These are phyloP conservation scores for Lepetodrilus schrolli DNA, from an alignment of 2,888 invertebrate species.

Conservation along the genomic window DNA sequence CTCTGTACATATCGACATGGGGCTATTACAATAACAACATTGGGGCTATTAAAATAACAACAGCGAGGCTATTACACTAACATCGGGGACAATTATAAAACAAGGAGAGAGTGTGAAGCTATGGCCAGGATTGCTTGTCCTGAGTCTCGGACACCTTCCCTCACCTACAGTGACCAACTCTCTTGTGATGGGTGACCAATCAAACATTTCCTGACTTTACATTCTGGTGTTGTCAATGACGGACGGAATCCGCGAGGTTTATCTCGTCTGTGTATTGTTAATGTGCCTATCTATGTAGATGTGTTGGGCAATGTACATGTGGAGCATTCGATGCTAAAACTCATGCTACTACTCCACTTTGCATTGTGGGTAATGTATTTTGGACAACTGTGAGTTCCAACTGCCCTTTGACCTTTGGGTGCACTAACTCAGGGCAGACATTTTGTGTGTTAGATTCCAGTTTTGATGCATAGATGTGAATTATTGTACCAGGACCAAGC, in stretches of 20 bases:
- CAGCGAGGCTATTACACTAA: neutral
- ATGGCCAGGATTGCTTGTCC: too few species aligned
- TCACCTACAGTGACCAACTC: neutral
- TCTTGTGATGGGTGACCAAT: too few species aligned
- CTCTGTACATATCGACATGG: slow-evolving; percentile 11
- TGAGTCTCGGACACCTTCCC: too few species aligned
- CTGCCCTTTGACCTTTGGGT: slow-evolving; percentile 23
- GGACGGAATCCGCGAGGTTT: neutral
- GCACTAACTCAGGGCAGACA: slow-evolving; percentile 20
- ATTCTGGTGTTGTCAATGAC: neutral
- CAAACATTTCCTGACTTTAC: neutral
- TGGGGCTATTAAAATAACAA: too few species aligned
- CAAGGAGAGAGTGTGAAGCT: too few species aligned
- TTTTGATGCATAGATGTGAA: slow-evolving; percentile 15
- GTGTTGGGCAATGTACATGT: neutral
- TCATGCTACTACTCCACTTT: neutral
- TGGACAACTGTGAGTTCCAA: slow-evolving; percentile 14
- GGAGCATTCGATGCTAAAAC: neutral
- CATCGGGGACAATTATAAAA: slow-evolving; percentile 10
- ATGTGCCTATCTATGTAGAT: neutral
- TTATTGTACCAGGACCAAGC: too few species aligned
- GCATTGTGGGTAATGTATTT: neutral
- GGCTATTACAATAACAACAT: neutral
- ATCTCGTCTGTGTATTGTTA: neutral
- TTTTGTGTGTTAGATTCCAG: neutral